phyloP scores from a whole-genome alignment of 2,113 vertebrate species.

The Rhea americana region DNA sequence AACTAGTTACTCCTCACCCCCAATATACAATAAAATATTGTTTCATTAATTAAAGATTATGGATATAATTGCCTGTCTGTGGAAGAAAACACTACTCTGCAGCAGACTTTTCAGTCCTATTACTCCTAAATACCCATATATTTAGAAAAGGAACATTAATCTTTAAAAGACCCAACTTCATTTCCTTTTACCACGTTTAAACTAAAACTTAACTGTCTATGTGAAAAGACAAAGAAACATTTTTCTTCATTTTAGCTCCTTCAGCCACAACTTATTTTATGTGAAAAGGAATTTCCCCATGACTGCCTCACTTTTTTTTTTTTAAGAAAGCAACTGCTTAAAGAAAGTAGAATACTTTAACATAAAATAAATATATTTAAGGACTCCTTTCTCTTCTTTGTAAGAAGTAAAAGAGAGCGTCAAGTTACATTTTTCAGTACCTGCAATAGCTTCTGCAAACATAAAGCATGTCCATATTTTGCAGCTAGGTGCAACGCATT shows the following conservation, averaged over 20 bases:
- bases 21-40: not conserved
- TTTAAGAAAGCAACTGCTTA: fast-evolving
- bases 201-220: not conserved
- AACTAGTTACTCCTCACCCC: too few relatives aligned
- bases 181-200: not conserved
- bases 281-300: not conserved
- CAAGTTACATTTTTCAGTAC: conserved; percentile 68
- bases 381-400: not conserved
- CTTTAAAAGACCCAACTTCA: not conserved
- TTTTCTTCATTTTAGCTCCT: not conserved
- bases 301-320: not conserved
- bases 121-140: not conserved
- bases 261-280: not conserved
- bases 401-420: too few relatives aligned
- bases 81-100: not conserved
- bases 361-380: not conserved
- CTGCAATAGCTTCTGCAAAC: conserved; percentile 95
- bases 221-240: not conserved
- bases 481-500: conserved; percentile 92
- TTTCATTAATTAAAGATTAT: not conserved
- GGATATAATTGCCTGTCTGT: not conserved
- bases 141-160: not conserved
- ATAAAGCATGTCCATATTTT: conserved; percentile 89
- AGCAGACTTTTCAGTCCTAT: not conserved
- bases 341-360: not conserved